A percentile compares a stretch with the other conserved stretches of the same genome.
phyloP scores from a whole-genome alignment of 2,888 invertebrate species.

The Tetropium fuscum region DNA sequence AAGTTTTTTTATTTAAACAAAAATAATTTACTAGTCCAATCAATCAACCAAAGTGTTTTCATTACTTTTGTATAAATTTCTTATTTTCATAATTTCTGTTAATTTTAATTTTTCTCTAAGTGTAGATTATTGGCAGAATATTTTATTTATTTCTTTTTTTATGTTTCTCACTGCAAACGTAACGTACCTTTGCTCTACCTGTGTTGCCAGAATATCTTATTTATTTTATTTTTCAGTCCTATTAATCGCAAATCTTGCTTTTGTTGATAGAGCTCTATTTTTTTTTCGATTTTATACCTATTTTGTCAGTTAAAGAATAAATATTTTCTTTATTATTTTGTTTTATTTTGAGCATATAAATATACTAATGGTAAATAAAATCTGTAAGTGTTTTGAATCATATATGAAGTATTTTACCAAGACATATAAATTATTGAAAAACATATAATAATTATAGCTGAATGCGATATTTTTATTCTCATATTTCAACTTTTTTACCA shows the following conservation, averaged over 20 bases:
- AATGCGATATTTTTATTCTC: no score
- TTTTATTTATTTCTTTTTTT: constrained; percentile 36
- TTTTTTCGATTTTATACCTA: constrained; percentile 44
- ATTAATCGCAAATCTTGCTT: constrained; percentile 34
- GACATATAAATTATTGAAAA: no score
- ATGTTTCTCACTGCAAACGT: constrained; percentile 31
- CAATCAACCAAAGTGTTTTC: constrained; percentile 64
- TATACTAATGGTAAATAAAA: constrained; percentile 17
- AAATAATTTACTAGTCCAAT: constrained; percentile 63
- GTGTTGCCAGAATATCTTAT: constrained; percentile 34
- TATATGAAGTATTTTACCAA: no score
- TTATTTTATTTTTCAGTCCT: constrained; percentile 29
- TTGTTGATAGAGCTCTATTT: constrained; percentile 47
- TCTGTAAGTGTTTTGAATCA: no score
- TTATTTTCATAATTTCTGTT: constrained; percentile 39
- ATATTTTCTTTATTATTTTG: constrained; percentile 47
- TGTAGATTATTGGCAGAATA: constrained; percentile 34
- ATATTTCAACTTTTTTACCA: no score
- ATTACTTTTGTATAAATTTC: constrained; percentile 45
- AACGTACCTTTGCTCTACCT: no score
- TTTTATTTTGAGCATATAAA: constrained; percentile 40
- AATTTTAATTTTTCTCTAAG: constrained; percentile 42
- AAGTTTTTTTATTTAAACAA: constrained; percentile 45
- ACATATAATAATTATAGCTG: no score
- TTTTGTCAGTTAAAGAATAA: constrained; percentile 49